Base-by-base conservation (phyloP, 1,140 invertebrate genomes). In the Muscidifurax raptorellus region DNA sequence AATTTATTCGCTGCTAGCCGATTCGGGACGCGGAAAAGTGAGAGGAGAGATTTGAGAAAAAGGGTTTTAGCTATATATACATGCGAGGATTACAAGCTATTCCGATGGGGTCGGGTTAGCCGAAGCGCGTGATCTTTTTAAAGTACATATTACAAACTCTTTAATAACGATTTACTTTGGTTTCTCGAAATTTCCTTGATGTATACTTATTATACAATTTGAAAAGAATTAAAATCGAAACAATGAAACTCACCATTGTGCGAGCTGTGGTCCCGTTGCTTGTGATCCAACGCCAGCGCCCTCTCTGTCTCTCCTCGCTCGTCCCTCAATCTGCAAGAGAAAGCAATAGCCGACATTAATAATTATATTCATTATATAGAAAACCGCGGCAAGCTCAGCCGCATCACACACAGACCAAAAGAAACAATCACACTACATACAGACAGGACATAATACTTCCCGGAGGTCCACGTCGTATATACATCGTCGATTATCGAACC, bases 231-330 rank as follows among this genome's bases (percentile, higher is more conserved):
- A 59, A n/a, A n/a, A n/a, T n/a, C n/a, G n/a, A n/a, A 36, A n/a
- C 4, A 22, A 44, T n/a, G 13, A 72, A 75, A 86, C 95, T 95
- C 94, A 97, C 97, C 96, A 94, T 97, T 97, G 93, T 96, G 96
- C 91, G 96, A 97, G 93, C 96, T 97, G 85, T 96, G 94, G 93
- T 97, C 96, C 89, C 96, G 94, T 86, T 95, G 96, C 94, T 97
- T 97, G 90, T 95, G 94, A 87, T 97, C 97, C 92, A 97, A 94
- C 77, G 95, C 96, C 90, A 95, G 94, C 84, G 95, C 95, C 93
- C 96, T 94, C 90, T 97, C 96, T 87, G 95, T 95, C 88, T 97
- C 96, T 82, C 95, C 95, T 91, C 96, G 94, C 93, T 97, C 97
- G 91, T 97, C 97, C 88, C 96, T 94, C 93, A 97, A 95, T 95